Percentiles rank a stretch among this genome's conserved stretches.
These are phyloP conservation scores for Tokudaia tokunoshimensis DNA, from an alignment of 2,797 vertebrate species.

Conservation along the genomic window DNA sequence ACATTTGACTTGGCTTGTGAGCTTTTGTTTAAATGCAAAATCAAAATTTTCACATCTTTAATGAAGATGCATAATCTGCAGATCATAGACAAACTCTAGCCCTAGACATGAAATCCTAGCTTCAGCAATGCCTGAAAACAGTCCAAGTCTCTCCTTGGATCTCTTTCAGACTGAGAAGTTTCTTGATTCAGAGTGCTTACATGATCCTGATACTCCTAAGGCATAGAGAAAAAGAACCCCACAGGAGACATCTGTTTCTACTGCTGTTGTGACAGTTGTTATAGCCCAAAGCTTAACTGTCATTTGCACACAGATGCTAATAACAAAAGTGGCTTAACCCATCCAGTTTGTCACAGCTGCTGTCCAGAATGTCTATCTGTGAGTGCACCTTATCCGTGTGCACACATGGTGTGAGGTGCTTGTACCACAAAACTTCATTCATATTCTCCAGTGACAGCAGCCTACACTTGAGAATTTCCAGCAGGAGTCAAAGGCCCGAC, in stretches of 20 bases:
- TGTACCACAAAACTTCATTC: constrained; percentile 40
- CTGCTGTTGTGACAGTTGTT: constrained; percentile 35
- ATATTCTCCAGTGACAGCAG: constrained; percentile 59
- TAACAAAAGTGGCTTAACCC: constrained; percentile 65
- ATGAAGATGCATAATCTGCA: constrained; percentile 17
- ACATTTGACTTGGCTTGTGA: constrained; percentile 60
- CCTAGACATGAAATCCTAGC: neutral
- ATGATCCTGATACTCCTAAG: constrained; percentile 37
- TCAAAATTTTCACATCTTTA: constrained; percentile 37
- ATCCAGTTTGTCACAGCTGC: constrained; percentile 56
- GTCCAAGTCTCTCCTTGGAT: constrained; percentile 35
- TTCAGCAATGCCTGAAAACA: constrained; percentile 31
- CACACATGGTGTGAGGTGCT: neutral
- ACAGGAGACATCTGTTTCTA: constrained; percentile 52
- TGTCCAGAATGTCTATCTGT: constrained; percentile 61
- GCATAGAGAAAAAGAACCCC: neutral
- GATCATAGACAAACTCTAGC: constrained; percentile 41
- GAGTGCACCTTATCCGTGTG: constrained; percentile 30
- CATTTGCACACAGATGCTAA: constrained; percentile 66
- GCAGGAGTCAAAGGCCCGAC: constrained; percentile 53
- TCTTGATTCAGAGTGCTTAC: constrained; percentile 59
- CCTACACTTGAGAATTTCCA: constrained; percentile 54
- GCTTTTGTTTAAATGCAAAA: constrained; percentile 64
- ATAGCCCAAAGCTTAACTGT: constrained; percentile 41
- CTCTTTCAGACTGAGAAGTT: constrained; percentile 59